Percentiles rank a stretch among this genome's conserved stretches.
Evolutionary conservation across 2,888 invertebrate species (phyloP).

Genomic region (Mamestra brassicae): DNA sequence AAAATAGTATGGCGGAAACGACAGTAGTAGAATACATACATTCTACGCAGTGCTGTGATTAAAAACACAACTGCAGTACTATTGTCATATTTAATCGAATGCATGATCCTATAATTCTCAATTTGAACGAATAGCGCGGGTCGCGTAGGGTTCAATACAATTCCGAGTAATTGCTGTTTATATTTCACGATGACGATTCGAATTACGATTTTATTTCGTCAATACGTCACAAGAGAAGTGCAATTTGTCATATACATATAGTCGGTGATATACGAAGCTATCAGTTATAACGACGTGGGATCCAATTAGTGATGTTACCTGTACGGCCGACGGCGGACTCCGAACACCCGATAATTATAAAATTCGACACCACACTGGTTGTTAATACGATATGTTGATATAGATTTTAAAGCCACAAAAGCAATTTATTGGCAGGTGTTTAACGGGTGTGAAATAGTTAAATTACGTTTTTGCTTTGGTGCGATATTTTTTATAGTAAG

Average conservation of each 20-base stretch:
- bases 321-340: slow-evolving; percentile 54
- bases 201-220: slow-evolving; percentile 45
- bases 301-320: slow-evolving; percentile 73
- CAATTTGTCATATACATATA: slow-evolving; percentile 66
- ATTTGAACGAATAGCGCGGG: slow-evolving; percentile 32
- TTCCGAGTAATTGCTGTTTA: slow-evolving; percentile 44
- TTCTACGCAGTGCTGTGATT: slow-evolving; percentile 12
- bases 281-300: slow-evolving; percentile 67
- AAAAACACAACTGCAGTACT: slow-evolving; percentile 27
- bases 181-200: slow-evolving; percentile 38
- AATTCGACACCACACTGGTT: slow-evolving; percentile 60
- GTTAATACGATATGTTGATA: slow-evolving; percentile 58
- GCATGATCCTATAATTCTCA: slow-evolving; percentile 43
- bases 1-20: slow-evolving; percentile 3
- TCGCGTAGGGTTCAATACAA: slow-evolving; percentile 24
- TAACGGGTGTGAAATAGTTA: slow-evolving; percentile 26
- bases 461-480: neutral
- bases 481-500: neutral
- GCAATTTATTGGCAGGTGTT: slow-evolving; percentile 39
- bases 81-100: slow-evolving; percentile 35
- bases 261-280: slow-evolving; percentile 67
- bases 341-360: slow-evolving; percentile 62
- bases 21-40: neutral
- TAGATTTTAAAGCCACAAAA: slow-evolving; percentile 53
- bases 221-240: slow-evolving; percentile 50